These are phyloP conservation scores for Neoitamus cyanurus DNA, from an alignment of 2,888 invertebrate genomes.

Conservation along the genomic window DNA sequence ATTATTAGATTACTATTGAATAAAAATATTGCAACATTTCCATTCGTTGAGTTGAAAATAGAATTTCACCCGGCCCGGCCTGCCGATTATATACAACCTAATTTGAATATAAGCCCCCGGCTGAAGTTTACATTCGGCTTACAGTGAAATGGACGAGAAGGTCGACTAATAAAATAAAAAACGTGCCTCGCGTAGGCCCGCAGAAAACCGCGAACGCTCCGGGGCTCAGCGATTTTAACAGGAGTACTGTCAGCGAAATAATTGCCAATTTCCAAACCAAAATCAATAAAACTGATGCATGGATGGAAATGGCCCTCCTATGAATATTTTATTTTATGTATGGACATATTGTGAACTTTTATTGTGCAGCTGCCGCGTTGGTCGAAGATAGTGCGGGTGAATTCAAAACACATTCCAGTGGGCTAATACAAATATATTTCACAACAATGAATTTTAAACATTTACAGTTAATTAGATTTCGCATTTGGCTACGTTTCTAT, in stretches of 20 bases:
- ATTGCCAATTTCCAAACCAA: neutral
- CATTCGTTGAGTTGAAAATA: neutral
- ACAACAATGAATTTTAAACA: neutral
- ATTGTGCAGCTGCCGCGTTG: neutral
- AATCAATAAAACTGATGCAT: neutral
- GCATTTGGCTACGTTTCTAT: too few relatives aligned
- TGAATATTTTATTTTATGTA: neutral
- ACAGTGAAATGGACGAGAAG: neutral
- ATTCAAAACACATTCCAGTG: too few relatives aligned
- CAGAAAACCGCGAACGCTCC: neutral
- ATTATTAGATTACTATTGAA: too few relatives aligned
- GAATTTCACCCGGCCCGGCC: neutral
- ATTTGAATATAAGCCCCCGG: neutral
- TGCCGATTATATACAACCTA: neutral
- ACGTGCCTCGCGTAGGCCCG: neutral
- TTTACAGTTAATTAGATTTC: too few relatives aligned
- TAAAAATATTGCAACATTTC: neutral
- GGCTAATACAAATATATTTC: too few relatives aligned
- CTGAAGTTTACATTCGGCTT: neutral
- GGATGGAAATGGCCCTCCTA: neutral
- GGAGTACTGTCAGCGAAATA: neutral
- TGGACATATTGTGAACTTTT: neutral
- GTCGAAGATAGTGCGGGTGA: neutral
- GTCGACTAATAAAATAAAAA: neutral
- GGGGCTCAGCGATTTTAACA: neutral